Conservation (phyloP, 2,888 invertebrate species). For the Noctua janthina region DNA sequence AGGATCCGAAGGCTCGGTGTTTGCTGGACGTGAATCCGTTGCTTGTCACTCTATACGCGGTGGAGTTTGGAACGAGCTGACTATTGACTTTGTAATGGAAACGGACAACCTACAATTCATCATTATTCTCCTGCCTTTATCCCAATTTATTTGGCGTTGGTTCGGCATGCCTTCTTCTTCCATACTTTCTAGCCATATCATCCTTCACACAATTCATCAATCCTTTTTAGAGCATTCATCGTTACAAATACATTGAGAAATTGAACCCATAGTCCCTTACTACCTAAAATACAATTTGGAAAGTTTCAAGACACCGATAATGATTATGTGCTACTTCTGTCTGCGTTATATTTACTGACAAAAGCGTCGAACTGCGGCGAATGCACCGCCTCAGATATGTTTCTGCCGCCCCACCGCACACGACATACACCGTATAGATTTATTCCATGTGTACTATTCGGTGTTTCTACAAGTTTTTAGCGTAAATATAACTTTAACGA, state of each 20-base stretch:
- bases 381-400: conserved; percentile 34
- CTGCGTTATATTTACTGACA: background rate
- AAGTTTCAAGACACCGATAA: background rate
- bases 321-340: conserved; percentile 12
- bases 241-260: background rate
- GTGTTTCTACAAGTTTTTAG: conserved; percentile 4
- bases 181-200: background rate
- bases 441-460: conserved; percentile 23
- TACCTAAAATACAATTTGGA: background rate
- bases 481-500: conserved; percentile 16
- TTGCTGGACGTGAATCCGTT: background rate
- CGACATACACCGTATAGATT: conserved; percentile 32
- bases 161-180: background rate
- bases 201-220: background rate
- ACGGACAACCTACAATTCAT: background rate
- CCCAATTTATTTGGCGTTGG: background rate
- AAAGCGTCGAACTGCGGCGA: conserved; percentile 10
- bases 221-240: background rate
- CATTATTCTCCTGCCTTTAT: background rate
- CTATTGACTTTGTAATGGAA: too few relatives aligned
- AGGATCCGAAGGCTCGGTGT: background rate
- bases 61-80: background rate
- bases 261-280: background rate
- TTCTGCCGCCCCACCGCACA: conserved; percentile 24
- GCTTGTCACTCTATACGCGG: too few relatives aligned